Evolutionary conservation across 2,888 invertebrate species (phyloP).

Genomic region (Thecophora atra): DNA sequence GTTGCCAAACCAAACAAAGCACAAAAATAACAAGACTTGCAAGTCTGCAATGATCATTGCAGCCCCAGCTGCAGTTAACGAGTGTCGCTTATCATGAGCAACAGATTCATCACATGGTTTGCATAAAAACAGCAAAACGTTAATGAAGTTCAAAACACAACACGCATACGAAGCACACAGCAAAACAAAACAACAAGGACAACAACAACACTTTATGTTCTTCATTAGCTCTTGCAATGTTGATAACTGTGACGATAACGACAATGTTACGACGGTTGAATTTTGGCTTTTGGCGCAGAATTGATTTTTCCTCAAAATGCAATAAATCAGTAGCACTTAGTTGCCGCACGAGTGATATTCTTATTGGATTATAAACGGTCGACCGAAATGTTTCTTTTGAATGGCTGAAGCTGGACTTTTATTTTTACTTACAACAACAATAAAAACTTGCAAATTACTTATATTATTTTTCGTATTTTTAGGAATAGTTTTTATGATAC

Average conservation of each 20-base stretch:
- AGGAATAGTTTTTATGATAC: no score
- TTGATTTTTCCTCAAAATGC: constrained; percentile 36
- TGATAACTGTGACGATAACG: constrained; percentile 6
- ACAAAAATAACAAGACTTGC: constrained; percentile 28
- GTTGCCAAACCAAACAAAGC: constrained; percentile 14
- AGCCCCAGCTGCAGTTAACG: not conserved
- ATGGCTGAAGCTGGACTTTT: no score
- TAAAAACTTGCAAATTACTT: no score
- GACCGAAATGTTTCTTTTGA: no score
- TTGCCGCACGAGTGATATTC: no score
- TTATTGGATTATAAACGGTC: no score
- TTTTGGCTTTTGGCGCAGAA: constrained; percentile 19
- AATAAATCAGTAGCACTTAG: not conserved
- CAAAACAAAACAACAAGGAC: constrained; percentile 20
- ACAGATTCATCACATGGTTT: no score
- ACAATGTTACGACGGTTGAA: not conserved
- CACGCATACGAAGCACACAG: constrained; percentile 14
- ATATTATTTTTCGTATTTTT: no score
- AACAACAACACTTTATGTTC: constrained; percentile 7
- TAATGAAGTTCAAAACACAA: constrained; percentile 25
- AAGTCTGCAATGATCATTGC: not conserved
- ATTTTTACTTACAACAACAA: no score
- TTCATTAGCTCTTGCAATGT: constrained; percentile 14
- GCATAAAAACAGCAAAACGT: constrained; percentile 19
- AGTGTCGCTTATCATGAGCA: not conserved